Conservation (phyloP, 2,113 vertebrate species). For the Corythaixoides concolor region DNA sequence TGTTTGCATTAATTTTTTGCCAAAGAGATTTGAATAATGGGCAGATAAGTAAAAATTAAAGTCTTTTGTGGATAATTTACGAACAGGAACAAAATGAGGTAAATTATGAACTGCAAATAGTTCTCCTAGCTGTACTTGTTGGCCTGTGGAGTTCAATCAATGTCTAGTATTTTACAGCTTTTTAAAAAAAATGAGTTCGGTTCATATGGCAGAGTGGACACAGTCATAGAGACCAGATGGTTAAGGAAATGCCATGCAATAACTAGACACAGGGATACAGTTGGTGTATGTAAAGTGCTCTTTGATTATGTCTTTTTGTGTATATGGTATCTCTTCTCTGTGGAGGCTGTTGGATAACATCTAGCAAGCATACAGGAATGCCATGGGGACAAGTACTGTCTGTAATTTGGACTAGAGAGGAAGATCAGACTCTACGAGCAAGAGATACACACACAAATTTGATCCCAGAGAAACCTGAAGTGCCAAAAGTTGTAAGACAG, state of each 20-base stretch:
- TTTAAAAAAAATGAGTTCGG: neutral
- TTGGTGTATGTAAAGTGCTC: neutral
- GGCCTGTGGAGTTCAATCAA: neutral
- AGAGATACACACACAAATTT: neutral
- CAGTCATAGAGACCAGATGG: neutral
- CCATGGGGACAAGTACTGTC: neutral
- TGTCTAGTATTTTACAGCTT: neutral
- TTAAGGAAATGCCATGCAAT: neutral
- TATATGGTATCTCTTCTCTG: neutral
- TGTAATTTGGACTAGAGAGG: neutral
- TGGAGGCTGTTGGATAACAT: neutral
- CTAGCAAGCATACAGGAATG: neutral
- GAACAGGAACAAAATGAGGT: neutral
- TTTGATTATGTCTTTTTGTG: neutral
- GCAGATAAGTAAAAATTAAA: slow-evolving; percentile 51
- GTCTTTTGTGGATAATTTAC: slow-evolving; percentile 34
- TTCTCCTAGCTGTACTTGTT: neutral
- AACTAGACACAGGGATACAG: neutral
- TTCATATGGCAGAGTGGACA: neutral
- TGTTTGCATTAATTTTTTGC: slow-evolving; percentile 5
- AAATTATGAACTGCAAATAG: neutral
- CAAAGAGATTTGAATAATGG: slow-evolving; percentile 29
- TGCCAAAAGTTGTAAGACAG: neutral
- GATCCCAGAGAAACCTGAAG: neutral
- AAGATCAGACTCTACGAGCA: neutral